These are phyloP conservation scores for Hirtodrosophila cameraria DNA, from an alignment of 2,888 invertebrate species.

Conservation along the genomic window DNA sequence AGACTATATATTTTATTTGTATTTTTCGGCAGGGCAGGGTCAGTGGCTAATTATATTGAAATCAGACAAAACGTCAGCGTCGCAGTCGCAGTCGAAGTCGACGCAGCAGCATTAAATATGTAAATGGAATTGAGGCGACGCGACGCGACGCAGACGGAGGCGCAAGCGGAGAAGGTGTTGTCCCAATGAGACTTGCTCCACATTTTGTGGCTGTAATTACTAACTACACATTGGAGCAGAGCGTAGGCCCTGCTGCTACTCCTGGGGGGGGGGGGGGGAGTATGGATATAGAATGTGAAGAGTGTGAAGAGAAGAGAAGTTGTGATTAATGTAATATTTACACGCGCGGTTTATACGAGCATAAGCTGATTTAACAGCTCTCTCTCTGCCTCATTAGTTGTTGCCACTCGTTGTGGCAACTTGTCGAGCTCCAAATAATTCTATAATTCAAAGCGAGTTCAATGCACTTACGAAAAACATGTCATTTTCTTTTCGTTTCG, in stretches of 20 bases:
- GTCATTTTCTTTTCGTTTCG: slow-evolving; percentile 1
- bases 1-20: slow-evolving; percentile 6
- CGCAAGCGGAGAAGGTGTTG: too few species aligned
- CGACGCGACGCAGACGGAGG: slow-evolving; percentile 26
- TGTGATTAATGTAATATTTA: slow-evolving; percentile 70
- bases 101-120: slow-evolving; percentile 25
- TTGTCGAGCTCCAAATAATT: not conserved
- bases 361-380: slow-evolving; percentile 17
- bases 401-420: slow-evolving; percentile 5
- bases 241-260: slow-evolving; percentile 6
- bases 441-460: slow-evolving; percentile 43
- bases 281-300: not conserved
- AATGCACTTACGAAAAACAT: slow-evolving; percentile 43
- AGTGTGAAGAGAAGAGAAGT: not conserved
- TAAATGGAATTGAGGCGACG: not conserved
- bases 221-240: too few species aligned
- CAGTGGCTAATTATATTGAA: slow-evolving; percentile 43
- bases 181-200: slow-evolving; percentile 33
- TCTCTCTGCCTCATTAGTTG: slow-evolving; percentile 24
- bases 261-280: not conserved
- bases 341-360: slow-evolving; percentile 41
- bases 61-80: slow-evolving; percentile 2
- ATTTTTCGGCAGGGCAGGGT: slow-evolving; percentile 2
- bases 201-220: slow-evolving; percentile 56
- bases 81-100: not conserved